phyloP scores from a whole-genome alignment of 2,113 vertebrate species.

The Dendropsophus ebraccatus region DNA sequence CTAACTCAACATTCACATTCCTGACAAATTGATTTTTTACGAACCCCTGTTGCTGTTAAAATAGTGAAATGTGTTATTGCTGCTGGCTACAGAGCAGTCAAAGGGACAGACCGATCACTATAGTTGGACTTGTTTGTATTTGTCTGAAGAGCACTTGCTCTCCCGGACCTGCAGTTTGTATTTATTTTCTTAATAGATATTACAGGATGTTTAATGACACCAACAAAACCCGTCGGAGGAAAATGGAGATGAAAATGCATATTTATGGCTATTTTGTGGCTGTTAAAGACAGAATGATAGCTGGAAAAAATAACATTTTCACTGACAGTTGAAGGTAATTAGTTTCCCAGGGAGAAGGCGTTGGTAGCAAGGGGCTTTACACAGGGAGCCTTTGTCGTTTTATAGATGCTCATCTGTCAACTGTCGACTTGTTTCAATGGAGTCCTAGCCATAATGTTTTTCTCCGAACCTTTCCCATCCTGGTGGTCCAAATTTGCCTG shows the following conservation, averaged over 20 bases:
- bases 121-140: not conserved
- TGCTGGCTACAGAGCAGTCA: not conserved
- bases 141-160: constrained; percentile 3
- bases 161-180: not conserved
- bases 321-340: constrained; percentile 73
- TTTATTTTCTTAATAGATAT: constrained; percentile 6
- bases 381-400: constrained; percentile 80
- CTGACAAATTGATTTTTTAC: constrained; percentile 27
- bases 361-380: constrained; percentile 70
- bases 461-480: constrained; percentile 79
- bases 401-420: constrained; percentile 86
- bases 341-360: constrained; percentile 81
- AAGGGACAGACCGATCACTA: constrained; percentile 26
- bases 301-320: constrained; percentile 78
- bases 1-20: constrained; percentile 14
- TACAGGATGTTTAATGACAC: constrained; percentile 35
- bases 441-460: constrained; percentile 75
- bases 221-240: constrained; percentile 13
- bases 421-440: constrained; percentile 84
- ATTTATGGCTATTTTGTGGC: constrained; percentile 61
- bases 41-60: constrained; percentile 27
- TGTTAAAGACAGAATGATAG: constrained; percentile 72
- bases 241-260: constrained; percentile 23
- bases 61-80: constrained; percentile 31
- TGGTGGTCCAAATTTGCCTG: constrained; percentile 75